Evolutionary conservation across 2,113 vertebrate genomes (phyloP).

Genomic region (Alectura lathami): DNA sequence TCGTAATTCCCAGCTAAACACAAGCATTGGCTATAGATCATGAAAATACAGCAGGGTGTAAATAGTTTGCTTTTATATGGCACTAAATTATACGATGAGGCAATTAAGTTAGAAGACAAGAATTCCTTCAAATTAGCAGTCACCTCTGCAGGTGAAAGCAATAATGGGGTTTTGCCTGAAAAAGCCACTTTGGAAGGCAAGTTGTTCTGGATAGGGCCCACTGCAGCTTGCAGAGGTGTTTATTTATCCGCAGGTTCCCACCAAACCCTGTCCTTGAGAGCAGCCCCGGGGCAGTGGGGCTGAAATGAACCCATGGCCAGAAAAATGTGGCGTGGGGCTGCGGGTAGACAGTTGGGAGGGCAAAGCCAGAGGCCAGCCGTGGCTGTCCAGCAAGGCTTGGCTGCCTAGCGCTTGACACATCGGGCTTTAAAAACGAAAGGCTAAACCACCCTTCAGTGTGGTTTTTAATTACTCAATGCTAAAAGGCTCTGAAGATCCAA

Average conservation of each 20-base stretch:
- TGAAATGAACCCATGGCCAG: neutral
- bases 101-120: conserved; percentile 23
- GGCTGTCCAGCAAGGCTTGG: neutral
- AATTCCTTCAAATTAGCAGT: conserved; percentile 15
- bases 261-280: neutral
- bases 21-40: conserved; percentile 40
- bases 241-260: neutral
- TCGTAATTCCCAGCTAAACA: neutral
- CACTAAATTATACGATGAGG: conserved; percentile 7
- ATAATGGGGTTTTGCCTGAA: neutral
- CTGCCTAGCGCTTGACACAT: neutral
- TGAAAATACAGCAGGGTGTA: neutral
- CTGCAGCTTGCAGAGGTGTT: neutral
- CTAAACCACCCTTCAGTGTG: neutral
- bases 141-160: neutral
- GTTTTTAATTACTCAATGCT: neutral
- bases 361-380: neutral
- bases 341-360: neutral
- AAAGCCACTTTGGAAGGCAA: neutral
- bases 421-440: neutral
- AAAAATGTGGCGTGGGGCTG: neutral
- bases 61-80: conserved; percentile 26
- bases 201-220: neutral
- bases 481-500: neutral
- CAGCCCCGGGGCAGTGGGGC: neutral